Evolutionary conservation across 2,888 invertebrate species (phyloP), one percentile per base, ranked within the genome.

Genomic region (Drosophila kuntzei): DNA sequence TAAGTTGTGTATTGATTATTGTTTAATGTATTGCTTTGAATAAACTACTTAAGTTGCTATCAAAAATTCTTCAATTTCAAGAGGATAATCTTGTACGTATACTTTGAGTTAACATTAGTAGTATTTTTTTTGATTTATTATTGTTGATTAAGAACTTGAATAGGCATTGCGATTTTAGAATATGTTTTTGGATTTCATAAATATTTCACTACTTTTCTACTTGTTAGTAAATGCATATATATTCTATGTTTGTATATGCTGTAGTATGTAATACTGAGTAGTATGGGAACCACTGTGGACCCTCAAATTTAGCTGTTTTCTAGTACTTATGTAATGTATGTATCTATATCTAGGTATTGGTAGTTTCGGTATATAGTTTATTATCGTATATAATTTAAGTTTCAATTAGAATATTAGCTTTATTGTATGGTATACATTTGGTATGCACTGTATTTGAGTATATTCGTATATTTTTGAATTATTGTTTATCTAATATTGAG

Each of bases 41-140:
- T 62, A 46, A 61, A 72, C 61, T 72, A 69, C 37, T 53, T 57
- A 63, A 32, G 16, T 50, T 57, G 20, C 37, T 51, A 29, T 20
- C 11, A 47, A 32, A 57, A 85, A 85, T 86, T 83, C 86, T 72
- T 47, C 14, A 44, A 66, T 79, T 79, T 77, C 71, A 46, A 54
- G 76, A 76, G 81, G 78, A 73, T 77, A 77, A 49, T 58, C 43
- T 54, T 71, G 49, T 86, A 87, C 84, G 89, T 84, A 84, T 84
- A 84, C 89, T 77, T 82, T 27, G 27, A 39, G 72, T 82, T 71
- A 66, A 59, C 65, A 55, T 74, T 74, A 55, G 41, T 49, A 32
- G 43, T 60, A 43, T 41, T 7, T 32, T 5, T 41, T 7, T 32
- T 5, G 25, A 39, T 54, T 53, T 36, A n/a, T 64, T 72, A 68